These are phyloP conservation scores for Falco peregrinus DNA, from an alignment of 2,797 vertebrate species.

Conservation along the genomic window DNA sequence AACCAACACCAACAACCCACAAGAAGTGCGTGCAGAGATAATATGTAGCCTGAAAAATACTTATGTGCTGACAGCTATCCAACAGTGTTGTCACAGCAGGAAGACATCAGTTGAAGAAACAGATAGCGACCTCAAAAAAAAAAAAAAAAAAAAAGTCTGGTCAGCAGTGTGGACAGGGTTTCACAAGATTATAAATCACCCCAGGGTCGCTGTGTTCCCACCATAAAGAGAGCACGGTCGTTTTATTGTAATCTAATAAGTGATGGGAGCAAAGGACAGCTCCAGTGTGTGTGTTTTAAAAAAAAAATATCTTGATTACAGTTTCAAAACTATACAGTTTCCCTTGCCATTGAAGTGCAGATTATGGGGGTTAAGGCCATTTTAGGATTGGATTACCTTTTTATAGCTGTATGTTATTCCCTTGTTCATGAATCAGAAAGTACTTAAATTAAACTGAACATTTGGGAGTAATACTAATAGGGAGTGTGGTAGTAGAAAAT, in stretches of 20 bases:
- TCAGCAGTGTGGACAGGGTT: slow-evolving; percentile 84
- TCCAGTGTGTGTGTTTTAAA: slow-evolving; percentile 83
- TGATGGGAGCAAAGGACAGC: slow-evolving; percentile 87
- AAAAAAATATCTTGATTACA: slow-evolving; percentile 80
- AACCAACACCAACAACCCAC: background rate
- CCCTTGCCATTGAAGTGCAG: slow-evolving; percentile 84
- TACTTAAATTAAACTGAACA: slow-evolving; percentile 85
- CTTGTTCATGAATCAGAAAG: slow-evolving; percentile 85
- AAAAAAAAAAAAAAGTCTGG: slow-evolving; percentile 77
- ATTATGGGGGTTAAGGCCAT: slow-evolving; percentile 84
- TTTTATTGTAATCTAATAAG: slow-evolving; percentile 93
- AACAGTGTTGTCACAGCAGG: slow-evolving; percentile 95
- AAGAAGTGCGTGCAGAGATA: slow-evolving; percentile 79
- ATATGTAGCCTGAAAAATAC: slow-evolving; percentile 83
- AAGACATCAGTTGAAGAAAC: slow-evolving; percentile 94
- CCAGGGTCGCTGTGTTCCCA: slow-evolving; percentile 90
- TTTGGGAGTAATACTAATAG: slow-evolving; percentile 82
- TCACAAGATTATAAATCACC: slow-evolving; percentile 96
- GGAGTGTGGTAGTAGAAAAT: slow-evolving; percentile 78
- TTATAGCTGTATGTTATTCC: slow-evolving; percentile 84
- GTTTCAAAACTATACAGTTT: slow-evolving; percentile 85
- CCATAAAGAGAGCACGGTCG: slow-evolving; percentile 82
- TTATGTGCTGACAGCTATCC: slow-evolving; percentile 90
- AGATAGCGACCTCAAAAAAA: slow-evolving; percentile 82
- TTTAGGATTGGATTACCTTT: slow-evolving; percentile 84